A percentile compares a stretch with the other conserved stretches of the same genome.
Conservation (phyloP, 2,888 invertebrate species). For the Malthinus seriepunctatus region DNA sequence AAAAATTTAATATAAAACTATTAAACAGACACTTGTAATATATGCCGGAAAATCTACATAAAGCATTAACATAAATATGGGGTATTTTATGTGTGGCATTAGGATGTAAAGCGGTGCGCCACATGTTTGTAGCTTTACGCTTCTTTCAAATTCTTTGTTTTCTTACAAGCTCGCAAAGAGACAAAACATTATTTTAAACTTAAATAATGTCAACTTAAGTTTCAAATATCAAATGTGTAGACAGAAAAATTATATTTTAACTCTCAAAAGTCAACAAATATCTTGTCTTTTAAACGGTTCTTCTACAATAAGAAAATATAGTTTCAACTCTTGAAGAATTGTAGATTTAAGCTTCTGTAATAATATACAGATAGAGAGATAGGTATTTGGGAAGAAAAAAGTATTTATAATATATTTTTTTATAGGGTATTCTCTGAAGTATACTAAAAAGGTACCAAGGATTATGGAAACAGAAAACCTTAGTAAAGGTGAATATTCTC, state of each 20-base stretch:
- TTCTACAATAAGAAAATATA: too few relatives aligned
- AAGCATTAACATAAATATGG: conserved; percentile 41
- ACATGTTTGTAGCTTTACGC: conserved; percentile 36
- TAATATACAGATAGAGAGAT: not conserved
- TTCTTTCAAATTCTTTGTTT: conserved; percentile 29
- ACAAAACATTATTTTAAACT: conserved; percentile 15
- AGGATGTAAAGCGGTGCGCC: conserved; percentile 38
- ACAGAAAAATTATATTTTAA: not conserved
- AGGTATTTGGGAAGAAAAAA: too few relatives aligned
- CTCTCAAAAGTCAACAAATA: too few relatives aligned
- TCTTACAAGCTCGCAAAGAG: conserved; percentile 19
- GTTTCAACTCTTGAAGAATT: too few relatives aligned
- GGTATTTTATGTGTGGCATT: conserved; percentile 38
- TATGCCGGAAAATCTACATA: conserved; percentile 36
- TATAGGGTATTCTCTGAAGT: too few relatives aligned
- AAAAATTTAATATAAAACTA: conserved; percentile 41
- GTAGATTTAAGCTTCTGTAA: too few relatives aligned
- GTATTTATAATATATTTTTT: too few relatives aligned
- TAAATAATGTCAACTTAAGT: conserved; percentile 5
- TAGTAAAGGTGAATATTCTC: too few relatives aligned
- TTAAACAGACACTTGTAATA: conserved; percentile 39
- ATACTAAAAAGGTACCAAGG: too few relatives aligned
- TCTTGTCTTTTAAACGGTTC: too few relatives aligned
- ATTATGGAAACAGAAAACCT: too few relatives aligned
- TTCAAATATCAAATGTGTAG: not conserved